Evolutionary conservation across 1,140 invertebrate species (phyloP), one percentile per base, ranked within the genome.

Genomic region (Drosophila teissieri): DNA sequence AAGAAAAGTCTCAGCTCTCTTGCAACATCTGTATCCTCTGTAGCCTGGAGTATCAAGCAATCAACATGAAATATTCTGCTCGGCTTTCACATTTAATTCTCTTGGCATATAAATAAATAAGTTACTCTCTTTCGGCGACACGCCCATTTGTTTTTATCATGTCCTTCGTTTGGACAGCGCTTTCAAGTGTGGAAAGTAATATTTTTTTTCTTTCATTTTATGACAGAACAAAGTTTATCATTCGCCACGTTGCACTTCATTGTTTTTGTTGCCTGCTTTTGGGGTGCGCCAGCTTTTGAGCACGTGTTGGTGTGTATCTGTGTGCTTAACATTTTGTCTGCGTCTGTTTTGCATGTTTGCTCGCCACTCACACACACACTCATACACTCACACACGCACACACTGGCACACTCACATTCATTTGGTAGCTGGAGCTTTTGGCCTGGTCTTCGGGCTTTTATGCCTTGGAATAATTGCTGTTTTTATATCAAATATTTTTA

Each of bases 191-290:
- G 74, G 36, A 57, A 78, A 82, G 77, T 86, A 78, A 75, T 19
- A 19, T 19, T 19, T 19, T 60, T 45, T 44, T 81, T 42, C 74
- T 42, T 42, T 2, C 80, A 8, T 85, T 86, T 70, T 79, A 73
- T 79, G 78, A 81, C 73, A 86, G 78, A 78, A 78, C 86, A 82
- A 86, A 88, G 82, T 86, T 86, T 86, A 86, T 86, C 83, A 86
- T 88, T 88, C 80, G 74, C 83, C 83, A 86, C 69, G 74, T 78
- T 72, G 61, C 61, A 86, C 74, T 86, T 86, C 75, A 88, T 86
- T 86, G 70, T 88, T 78, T 81, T 78, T 80, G 64, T 61, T 79
- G 65, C 39, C 45, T 24, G 53, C 44, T 61, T 72, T 45, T 68
- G 31, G 27, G 51, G 24, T n/a, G 24, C 22, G 22, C 52, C 19